Evolutionary conservation across 1,140 invertebrate genomes (phyloP).

Genomic region (Zophobas atratus): DNA sequence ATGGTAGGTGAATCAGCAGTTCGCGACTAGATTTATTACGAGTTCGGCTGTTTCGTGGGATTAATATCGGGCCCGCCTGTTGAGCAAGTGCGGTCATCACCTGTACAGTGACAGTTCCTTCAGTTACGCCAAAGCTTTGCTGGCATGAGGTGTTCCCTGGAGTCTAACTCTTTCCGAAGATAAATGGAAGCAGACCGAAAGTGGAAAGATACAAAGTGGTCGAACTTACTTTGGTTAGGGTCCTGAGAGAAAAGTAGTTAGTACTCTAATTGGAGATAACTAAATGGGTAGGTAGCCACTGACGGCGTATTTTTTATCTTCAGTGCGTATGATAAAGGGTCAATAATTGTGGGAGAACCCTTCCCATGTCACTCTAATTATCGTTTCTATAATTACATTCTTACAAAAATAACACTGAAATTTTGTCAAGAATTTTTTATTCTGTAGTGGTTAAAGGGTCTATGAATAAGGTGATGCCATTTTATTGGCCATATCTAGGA

Average conservation of each 20-base stretch:
- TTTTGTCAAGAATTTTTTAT: no score
- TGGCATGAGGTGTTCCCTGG: slow-evolving; percentile 26
- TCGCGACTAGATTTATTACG: slow-evolving; percentile 53
- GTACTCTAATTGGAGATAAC: slow-evolving; percentile 11
- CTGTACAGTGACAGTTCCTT: slow-evolving; percentile 50
- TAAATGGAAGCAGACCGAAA: slow-evolving; percentile 34
- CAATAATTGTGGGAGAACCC: no score
- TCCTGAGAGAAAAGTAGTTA: slow-evolving; percentile 7
- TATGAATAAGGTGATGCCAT: no score
- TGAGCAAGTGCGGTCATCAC: slow-evolving; percentile 53
- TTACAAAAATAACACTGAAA: no score
- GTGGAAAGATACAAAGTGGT: slow-evolving; percentile 42
- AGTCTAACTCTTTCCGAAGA: slow-evolving; percentile 43
- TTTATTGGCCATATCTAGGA: no score
- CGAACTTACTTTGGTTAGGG: slow-evolving; percentile 28
- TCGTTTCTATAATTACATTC: no score
- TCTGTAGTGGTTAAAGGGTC: no score
- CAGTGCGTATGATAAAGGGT: no score
- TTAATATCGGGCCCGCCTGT: slow-evolving; percentile 55
- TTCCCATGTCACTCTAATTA: no score
- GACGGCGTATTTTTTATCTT: neutral
- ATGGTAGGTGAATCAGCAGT: slow-evolving; percentile 55
- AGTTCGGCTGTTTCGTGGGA: slow-evolving; percentile 49
- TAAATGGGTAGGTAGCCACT: neutral
- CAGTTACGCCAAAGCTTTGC: slow-evolving; percentile 35